These are phyloP conservation scores for Pica pica DNA, from an alignment of 2,113 vertebrate genomes.

Conservation along the genomic window DNA sequence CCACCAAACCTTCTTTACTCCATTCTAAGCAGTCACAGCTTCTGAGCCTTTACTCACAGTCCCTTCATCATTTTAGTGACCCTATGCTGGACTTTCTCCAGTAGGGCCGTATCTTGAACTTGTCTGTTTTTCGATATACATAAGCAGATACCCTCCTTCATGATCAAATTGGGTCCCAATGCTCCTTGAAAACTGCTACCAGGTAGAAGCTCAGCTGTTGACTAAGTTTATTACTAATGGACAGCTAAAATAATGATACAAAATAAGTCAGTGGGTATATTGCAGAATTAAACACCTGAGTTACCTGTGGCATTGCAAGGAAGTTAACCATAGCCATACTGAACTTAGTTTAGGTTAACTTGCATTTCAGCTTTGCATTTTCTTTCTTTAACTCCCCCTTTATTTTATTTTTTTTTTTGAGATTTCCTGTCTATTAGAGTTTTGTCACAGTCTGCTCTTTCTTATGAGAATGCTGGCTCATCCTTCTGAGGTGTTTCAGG, in stretches of 20 bases:
- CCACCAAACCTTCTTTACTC: neutral
- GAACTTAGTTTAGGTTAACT: neutral
- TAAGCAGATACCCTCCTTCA: neutral
- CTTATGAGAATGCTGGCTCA: neutral
- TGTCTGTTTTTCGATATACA: neutral
- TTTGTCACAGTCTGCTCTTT: neutral
- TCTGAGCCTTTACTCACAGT: neutral
- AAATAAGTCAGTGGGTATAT: neutral
- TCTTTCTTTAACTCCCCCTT: neutral
- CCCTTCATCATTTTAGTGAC: neutral
- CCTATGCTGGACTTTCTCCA: neutral
- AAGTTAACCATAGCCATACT: neutral
- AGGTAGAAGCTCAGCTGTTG: neutral
- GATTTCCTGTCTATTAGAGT: neutral
- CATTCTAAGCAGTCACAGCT: neutral
- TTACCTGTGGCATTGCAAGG: neutral
- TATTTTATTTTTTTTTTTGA: neutral
- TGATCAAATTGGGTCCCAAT: rapidly evolving
- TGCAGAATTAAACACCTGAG: neutral
- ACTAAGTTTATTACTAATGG: neutral
- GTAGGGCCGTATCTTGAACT: neutral
- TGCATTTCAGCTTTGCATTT: neutral
- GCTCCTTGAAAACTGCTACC: neutral
- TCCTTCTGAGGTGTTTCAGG: neutral
- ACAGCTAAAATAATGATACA: neutral